Evolutionary conservation across 2,797 vertebrate genomes (phyloP).

Genomic region (Paedocypris micromegethes): DNA sequence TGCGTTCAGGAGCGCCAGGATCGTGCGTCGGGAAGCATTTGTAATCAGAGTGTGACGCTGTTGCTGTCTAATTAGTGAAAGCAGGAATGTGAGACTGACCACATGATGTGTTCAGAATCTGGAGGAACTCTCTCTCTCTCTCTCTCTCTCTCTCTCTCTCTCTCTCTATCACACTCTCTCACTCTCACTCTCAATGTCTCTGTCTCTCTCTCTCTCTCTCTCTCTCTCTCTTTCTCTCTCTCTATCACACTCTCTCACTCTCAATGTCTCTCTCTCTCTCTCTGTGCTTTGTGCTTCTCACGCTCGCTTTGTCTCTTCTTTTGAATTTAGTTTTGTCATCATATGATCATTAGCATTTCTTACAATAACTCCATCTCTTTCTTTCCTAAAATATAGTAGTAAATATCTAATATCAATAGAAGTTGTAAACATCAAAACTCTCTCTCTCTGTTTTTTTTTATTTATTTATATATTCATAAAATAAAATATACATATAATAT

Average conservation of each 20-base stretch:
- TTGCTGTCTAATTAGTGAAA: conserved; percentile 44
- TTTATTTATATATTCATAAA: no score
- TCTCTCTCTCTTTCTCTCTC: no score
- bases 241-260: no score
- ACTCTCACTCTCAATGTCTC: background rate
- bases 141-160: background rate
- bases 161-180: no score
- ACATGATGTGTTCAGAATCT: conserved; percentile 30
- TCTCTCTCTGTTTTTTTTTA: no score
- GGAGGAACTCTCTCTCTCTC: background rate
- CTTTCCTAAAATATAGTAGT: no score
- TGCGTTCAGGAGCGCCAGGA: conserved; percentile 8
- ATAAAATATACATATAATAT: no score
- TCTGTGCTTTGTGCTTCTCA: background rate
- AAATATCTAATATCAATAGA: no score
- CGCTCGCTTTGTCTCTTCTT: background rate
- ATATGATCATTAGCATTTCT: no score
- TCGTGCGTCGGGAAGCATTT: conserved; percentile 27
- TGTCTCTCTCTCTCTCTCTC: background rate
- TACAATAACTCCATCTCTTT: no score
- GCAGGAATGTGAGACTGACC: conserved; percentile 36
- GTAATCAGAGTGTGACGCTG: conserved; percentile 31
- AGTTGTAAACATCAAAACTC: no score
- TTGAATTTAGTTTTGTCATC: no score
- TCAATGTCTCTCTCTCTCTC: conserved; percentile 2